phyloP scores from a whole-genome alignment of 2,888 invertebrate genomes.

The Diarsia dahlii region DNA sequence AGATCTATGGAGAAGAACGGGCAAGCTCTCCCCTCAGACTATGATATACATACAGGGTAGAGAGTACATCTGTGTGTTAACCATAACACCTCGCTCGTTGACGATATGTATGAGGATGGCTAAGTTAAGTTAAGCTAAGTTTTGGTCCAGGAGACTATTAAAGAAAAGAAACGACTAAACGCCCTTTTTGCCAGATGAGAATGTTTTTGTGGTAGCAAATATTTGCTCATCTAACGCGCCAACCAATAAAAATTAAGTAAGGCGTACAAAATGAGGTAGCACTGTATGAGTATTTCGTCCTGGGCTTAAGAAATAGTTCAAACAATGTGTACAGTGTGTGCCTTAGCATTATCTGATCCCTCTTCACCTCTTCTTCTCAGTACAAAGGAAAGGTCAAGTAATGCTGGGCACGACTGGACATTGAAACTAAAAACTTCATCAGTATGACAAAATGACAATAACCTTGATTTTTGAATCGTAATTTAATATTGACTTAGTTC shows the following conservation, averaged over 20 bases:
- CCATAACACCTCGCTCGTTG: too few species aligned
- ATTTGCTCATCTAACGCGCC: not conserved
- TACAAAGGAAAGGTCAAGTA: too few species aligned
- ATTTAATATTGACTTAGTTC: not conserved
- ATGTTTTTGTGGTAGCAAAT: not conserved
- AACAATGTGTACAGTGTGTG: not conserved
- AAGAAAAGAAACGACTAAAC: too few species aligned
- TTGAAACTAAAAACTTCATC: not conserved
- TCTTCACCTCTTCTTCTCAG: too few species aligned
- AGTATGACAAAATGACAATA: conserved; percentile 9
- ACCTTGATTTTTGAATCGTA: conserved; percentile 20
- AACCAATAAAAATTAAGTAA: not conserved
- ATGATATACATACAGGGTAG: not conserved
- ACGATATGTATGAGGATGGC: too few species aligned
- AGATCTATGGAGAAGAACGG: too few species aligned
- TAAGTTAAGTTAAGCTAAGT: too few species aligned
- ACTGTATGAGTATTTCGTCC: not conserved
- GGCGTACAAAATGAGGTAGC: not conserved
- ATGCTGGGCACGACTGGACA: not conserved
- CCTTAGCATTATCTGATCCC: too few species aligned
- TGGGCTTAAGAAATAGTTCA: not conserved
- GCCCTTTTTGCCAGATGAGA: too few species aligned
- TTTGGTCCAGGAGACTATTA: too few species aligned
- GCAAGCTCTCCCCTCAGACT: not conserved
- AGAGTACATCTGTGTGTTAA: not conserved